Base-by-base conservation (phyloP, 2,797 vertebrate species). In the Parambassis ranga region DNA sequence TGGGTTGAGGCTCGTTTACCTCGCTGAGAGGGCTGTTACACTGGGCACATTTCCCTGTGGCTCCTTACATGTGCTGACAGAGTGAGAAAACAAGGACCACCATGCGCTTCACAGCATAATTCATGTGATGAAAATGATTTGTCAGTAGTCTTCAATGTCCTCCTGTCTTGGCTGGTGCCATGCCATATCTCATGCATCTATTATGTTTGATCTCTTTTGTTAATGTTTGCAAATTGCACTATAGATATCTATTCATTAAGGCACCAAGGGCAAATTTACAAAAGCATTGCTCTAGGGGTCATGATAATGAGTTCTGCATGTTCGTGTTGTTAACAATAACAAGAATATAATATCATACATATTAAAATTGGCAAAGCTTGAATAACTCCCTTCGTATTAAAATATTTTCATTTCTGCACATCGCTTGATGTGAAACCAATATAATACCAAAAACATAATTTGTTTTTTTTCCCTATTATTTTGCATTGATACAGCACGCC, bases 1-100 rank as follows among this genome's bases (percentile, higher is more conserved):
- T 90, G 85, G 90, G 90, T 66, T 73, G 84, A 82, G 62, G 72
- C 65, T 83, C 60, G 24, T 79, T 85, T 84, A 71, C 83, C 65
- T 79, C 44, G 61, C 82, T 75, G 75, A 87, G 81, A 87, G 83
- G 65, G 44, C 63, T 68, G 50, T 86, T 85, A 74, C 46, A 64
- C 58, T 0, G 4, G 78, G 46, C 75, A 65, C 67, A 74, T 80
- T 42, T 71, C 73, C 64, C 50, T 19, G 24, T 53, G 47, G 65
- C 78, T 77, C 55, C 50, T 82, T 65, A 75, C 47, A 5, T 67
- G 56, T 71, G 57, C 75, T 38, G 68, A 70, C 35, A 61, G 78
- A 79, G 48, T 48, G 61, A 71, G 43, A 67, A 66, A 65, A 64
- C 59, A 58, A 37, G 27, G 56, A 35, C 67, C 52, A 38, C 31